Evolutionary conservation across 2,888 invertebrate genomes (phyloP), one percentile per base, ranked within the genome.

Genomic region (Drymonia ruficornis): DNA sequence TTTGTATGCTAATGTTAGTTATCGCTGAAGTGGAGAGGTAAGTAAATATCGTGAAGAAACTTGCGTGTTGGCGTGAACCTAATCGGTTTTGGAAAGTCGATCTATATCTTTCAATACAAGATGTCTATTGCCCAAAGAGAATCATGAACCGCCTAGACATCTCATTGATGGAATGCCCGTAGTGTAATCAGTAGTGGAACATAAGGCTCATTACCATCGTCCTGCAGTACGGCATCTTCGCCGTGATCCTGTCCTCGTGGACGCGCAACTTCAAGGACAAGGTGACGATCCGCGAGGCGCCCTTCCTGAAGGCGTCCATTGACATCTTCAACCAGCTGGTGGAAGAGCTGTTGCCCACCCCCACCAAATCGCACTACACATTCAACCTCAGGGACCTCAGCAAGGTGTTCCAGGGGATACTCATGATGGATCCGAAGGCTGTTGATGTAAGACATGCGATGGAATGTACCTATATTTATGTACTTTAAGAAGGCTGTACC

Each of bases 371-470:
- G 0, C 98, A 98, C 86, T 98, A 98, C 74, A 96, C 97, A 0
- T 98, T 98, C 86, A 98, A 98, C 86, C 83, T 98, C 68, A 90
- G 98, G 16, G 98, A 98, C 82, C 94, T 98, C 60, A 95, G 97
- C 55, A 95, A 97, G 72, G 96, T 98, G 16, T 96, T 97, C 76
- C 96, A 96, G 88, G 97, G 97, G 1, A 93, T 97, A 1, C 86
- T 97, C 36, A 95, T 97, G 94, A 93, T 95, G 67, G 94, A 95
- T 1, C 94, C 96, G 0, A 91, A 90, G 46, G 79, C 85, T 23
- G 86, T 96, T 43, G 83, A 93, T 79, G 96, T 96, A 74, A 78
- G 77, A 58, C 19, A 11, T 19, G 3, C 23, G 31, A 3, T 9
- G 31, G 11, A 11, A 2, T 31, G 0, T 23, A 23, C 7, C 0